Evolutionary conservation across 2,113 vertebrate genomes (phyloP).

Genomic region (human (Homo sapiens)): DNA sequence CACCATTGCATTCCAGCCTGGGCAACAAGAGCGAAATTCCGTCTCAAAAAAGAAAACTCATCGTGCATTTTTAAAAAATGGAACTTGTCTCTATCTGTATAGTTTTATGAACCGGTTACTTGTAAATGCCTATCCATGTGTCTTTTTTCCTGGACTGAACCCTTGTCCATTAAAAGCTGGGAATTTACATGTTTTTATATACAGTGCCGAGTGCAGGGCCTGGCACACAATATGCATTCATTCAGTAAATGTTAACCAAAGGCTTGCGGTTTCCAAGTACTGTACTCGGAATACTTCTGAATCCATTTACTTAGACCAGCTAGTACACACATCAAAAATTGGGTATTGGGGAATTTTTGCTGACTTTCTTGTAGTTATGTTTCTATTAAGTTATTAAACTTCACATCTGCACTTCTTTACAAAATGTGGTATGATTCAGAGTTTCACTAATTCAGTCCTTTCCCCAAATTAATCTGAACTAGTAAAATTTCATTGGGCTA

Average conservation of each 20-base stretch:
- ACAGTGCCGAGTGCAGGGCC: background rate
- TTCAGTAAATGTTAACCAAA: slow-evolving; percentile 53
- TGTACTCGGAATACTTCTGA: background rate
- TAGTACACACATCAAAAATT: slow-evolving; percentile 18
- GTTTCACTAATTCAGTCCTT: slow-evolving; percentile 53
- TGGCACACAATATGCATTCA: background rate
- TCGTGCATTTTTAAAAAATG: background rate
- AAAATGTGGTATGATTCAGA: slow-evolving; percentile 14
- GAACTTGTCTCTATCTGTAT: background rate
- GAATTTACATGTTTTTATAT: background rate
- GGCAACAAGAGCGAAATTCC: too few species aligned
- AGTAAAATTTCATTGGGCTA: background rate
- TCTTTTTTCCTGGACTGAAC: background rate
- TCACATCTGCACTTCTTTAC: background rate
- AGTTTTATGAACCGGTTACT: background rate
- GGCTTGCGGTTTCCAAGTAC: background rate
- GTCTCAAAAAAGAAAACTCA: too few species aligned
- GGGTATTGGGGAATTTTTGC: slow-evolving; percentile 5
- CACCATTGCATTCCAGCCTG: too few species aligned
- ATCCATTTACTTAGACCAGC: slow-evolving; percentile 26
- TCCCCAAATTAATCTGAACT: slow-evolving; percentile 2
- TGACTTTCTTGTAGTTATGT: background rate
- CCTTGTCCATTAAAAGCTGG: background rate
- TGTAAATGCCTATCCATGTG: background rate
- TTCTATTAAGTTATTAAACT: slow-evolving; percentile 43